These are phyloP conservation scores for Capitulum mitella DNA, from an alignment of 2,888 invertebrate genomes.

Conservation along the genomic window DNA sequence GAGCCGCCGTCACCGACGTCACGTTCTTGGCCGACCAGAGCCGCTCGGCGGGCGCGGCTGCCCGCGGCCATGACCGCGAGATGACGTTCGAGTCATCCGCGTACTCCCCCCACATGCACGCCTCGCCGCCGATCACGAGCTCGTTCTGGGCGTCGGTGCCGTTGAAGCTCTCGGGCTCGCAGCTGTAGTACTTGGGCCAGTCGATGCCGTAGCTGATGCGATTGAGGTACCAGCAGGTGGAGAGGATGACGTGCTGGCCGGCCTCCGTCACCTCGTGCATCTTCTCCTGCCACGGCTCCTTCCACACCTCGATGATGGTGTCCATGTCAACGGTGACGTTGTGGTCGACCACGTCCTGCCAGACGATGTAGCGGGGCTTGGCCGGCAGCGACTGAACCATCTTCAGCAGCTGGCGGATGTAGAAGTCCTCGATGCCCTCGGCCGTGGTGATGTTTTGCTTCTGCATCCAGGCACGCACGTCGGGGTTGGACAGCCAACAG, in stretches of 20 bases:
- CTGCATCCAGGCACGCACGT: conserved; percentile 22
- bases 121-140: conserved; percentile 77
- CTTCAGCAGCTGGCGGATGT: conserved; percentile 55
- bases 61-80: conserved; percentile 69
- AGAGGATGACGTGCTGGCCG: conserved; percentile 62
- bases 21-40: conserved; percentile 60
- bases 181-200: conserved; percentile 61
- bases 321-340: conserved; percentile 45
- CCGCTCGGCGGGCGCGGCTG: conserved; percentile 75
- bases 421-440: conserved; percentile 55
- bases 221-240: conserved; percentile 83
- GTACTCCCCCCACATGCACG: conserved; percentile 86
- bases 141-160: conserved; percentile 51
- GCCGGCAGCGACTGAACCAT: conserved; percentile 47
- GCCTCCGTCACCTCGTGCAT: conserved; percentile 51
- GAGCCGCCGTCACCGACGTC: conserved; percentile 48
- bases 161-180: conserved; percentile 58
- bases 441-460: not conserved
- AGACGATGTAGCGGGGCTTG: conserved; percentile 49
- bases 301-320: conserved; percentile 51
- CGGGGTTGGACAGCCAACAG: conserved; percentile 56
- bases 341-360: conserved; percentile 84
- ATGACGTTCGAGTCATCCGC: conserved; percentile 62
- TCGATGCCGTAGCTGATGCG: conserved; percentile 59
- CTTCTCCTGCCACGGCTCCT: conserved; percentile 35